Base-by-base conservation (phyloP, 2,888 invertebrate genomes). In the Belgica antarctica region DNA sequence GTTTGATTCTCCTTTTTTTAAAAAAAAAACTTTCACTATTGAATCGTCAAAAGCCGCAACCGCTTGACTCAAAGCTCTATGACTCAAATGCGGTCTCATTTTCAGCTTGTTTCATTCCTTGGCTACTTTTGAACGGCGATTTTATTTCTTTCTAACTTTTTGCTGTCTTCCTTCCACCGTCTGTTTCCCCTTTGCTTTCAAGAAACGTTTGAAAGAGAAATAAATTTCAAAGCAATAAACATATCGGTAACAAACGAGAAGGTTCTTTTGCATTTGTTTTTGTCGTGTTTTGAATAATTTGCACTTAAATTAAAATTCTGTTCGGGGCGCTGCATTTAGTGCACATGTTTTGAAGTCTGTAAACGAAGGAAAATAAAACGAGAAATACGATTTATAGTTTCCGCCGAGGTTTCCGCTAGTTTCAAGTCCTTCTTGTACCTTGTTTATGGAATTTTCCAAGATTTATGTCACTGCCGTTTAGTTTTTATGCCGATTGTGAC, bases 341-440 rank as follows among this genome's bases (percentile, higher is more conserved):
- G 19, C 5, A 52, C 52, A 52, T 22, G 22, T 52, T 52, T 52
- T 3, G 22, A 52, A 17, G 52, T 22, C 52, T 17, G 22, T 22
- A 52, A 52, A 22, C 52, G 52, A 52, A 52, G 12, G 17, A n/a
- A n/a, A 52, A 52, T 52, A 19, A 52, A 52, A 52, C 22, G 4
- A n/a, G 52, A 17, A 52, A 19, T 36, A 25, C 34, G 17, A 66
- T 66, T 66, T 66, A 66, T 47, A 15, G 47, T 47, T 66, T 66
- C 65, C 65, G 46, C 17, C 22, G 5, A 31, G n/a, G n/a, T 10
- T 41, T 41, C 41, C 31, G 4, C 4, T 31, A 31, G 31, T 12
- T 31, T 31, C 12, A 31, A 31, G 34, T 47, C 15, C 15, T 47
- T 47, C 17, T 22, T 31, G 10, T 31, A 22, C 62, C 62, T 62